phyloP scores from a whole-genome alignment of 2,797 vertebrate genomes.

The Phyllotis vaccarum region DNA sequence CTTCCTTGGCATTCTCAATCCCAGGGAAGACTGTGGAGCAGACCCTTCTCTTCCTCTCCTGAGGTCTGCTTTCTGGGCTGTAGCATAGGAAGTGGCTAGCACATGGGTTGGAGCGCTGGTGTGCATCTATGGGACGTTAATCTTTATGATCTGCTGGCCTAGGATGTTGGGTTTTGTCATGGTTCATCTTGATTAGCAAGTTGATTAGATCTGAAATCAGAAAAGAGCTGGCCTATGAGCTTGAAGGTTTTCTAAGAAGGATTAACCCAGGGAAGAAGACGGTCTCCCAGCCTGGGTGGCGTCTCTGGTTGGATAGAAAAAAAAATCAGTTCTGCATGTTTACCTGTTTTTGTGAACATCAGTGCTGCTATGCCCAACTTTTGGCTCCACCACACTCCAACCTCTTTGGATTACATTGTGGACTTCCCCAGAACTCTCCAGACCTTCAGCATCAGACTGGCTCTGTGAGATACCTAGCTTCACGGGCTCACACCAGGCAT shows the following conservation, averaged over 20 bases:
- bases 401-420: neutral
- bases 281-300: neutral
- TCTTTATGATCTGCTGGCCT: neutral
- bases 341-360: neutral
- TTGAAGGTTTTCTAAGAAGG: neutral
- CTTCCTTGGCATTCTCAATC: neutral
- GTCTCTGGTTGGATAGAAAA: neutral
- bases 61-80: neutral
- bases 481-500: neutral
- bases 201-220: neutral
- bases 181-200: neutral
- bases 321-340: neutral
- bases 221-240: neutral
- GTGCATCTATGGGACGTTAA: neutral
- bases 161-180: neutral
- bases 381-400: too few species aligned
- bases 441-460: neutral
- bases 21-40: neutral
- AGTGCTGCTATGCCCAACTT: too few species aligned
- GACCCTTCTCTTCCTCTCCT: neutral
- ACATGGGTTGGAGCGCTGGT: neutral
- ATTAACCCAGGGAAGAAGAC: neutral
- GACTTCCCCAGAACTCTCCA: neutral
- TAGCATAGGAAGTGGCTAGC: fast-evolving
- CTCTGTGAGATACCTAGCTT: neutral